Evolutionary conservation across 2,888 invertebrate species (phyloP), one percentile per base, ranked within the genome.

Genomic region (Tyria jacobaeae): DNA sequence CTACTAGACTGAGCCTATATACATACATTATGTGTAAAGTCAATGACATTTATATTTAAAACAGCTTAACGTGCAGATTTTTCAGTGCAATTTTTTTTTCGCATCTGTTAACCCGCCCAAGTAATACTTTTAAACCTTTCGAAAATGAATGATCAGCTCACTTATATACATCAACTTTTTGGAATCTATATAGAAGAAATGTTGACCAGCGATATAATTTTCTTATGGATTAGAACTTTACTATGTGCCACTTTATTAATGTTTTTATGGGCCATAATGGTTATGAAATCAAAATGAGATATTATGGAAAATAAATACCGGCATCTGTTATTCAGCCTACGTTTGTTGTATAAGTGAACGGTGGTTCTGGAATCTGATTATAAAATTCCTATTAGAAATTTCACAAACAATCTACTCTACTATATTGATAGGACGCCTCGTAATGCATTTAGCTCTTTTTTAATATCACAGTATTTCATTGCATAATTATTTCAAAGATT

Each of bases 301-400:
- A 17, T 41, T 41, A 54, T 54, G 17, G 14, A 54, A 41, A 54
- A 54, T 44, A 56, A 27, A 48, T 25, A 27, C 1, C 31, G n/a
- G 10, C 50, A 50, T 41, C 55, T 56, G 60, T 17, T 25, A 10
- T 12, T 15, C 41, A 17, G 34, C 60, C 60, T 50, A 56, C 50
- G 55, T 51, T 25, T 14, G 51, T 56, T 61, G 44, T 56, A 54
- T 54, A 54, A 44, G 41, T 17, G 21, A 34, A 15, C n/a, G 21
- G 39, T n/a, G 15, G 49, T 53, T 24, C 50, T 15, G 41, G 9
- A 51, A 5, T 27, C n/a, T 17, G 41, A 17, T 54, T 25, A 54
- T 54, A 53, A 25, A 54, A 54, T n/a, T 35, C 35, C 37, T 37
- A 37, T 3, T 25, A n/a, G 3, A 2, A 15, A 24, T 53, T 2